A percentile compares a stretch with the other conserved stretches of the same genome.
Conservation (phyloP, 1,140 invertebrate genomes). For the Drosophila nikananu region DNA sequence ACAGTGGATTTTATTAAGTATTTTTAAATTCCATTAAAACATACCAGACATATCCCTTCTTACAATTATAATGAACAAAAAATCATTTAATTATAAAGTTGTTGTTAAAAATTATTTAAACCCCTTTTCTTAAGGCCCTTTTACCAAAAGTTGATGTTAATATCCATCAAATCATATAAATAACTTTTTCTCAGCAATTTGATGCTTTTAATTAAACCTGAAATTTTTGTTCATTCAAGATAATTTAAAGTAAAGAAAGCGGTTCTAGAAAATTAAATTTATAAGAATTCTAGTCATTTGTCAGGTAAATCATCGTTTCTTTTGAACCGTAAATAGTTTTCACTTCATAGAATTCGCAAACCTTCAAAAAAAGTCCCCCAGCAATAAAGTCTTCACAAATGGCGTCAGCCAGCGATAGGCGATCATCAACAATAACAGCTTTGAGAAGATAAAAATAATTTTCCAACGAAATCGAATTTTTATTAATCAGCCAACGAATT, state of each 20-base stretch:
- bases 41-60: too few species aligned
- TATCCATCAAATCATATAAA: too few species aligned
- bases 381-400: constrained; percentile 4
- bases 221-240: background rate
- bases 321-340: constrained; percentile 13
- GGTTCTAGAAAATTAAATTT: background rate
- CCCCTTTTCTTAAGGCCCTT: too few species aligned
- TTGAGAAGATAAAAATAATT: constrained; percentile 37
- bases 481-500: constrained; percentile 23
- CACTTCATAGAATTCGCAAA: constrained; percentile 1
- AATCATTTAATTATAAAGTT: background rate
- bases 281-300: background rate
- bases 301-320: constrained; percentile 1
- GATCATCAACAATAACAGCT: constrained; percentile 26
- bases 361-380: constrained; percentile 1
- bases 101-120: background rate
- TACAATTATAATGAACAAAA: too few species aligned
- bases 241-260: background rate
- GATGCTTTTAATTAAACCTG: too few species aligned
- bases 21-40: background rate
- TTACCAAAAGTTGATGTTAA: too few species aligned
- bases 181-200: background rate
- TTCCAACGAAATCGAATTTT: constrained; percentile 31
- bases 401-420: constrained; percentile 25
- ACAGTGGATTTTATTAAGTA: background rate